Evolutionary conservation across 2,113 vertebrate species (phyloP).

Genomic region (Pygathrix nemaeus): DNA sequence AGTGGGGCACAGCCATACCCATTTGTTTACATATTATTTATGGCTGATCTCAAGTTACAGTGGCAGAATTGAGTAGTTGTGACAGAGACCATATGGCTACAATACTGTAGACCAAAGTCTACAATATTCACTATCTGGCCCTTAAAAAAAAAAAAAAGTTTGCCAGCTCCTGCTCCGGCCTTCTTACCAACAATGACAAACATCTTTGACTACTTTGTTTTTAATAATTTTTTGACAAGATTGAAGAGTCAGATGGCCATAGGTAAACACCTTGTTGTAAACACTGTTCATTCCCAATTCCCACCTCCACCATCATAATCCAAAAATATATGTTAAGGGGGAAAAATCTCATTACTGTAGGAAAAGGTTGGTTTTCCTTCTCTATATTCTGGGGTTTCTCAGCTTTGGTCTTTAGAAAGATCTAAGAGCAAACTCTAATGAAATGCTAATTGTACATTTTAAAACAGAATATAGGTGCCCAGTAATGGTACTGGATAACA

Average conservation of each 20-base stretch:
- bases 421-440: neutral
- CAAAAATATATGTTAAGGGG: neutral
- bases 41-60: neutral
- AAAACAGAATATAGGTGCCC: neutral
- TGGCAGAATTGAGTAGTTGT: neutral
- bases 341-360: neutral
- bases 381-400: neutral
- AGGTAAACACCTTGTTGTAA: neutral
- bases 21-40: neutral
- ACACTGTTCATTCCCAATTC: neutral
- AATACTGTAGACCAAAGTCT: neutral
- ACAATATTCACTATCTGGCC: neutral
- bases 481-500: neutral
- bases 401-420: neutral
- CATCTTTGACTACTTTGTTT: neutral
- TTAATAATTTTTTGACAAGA: conserved; percentile 25
- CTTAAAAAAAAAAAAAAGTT: neutral
- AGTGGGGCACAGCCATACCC: neutral
- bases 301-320: neutral
- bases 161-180: neutral
- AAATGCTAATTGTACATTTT: neutral
- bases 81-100: neutral
- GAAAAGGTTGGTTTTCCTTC: neutral
- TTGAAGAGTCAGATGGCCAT: neutral
- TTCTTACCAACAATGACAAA: neutral